Percentiles rank a stretch among this genome's conserved stretches.
Evolutionary conservation across 1,140 invertebrate species (phyloP).

Genomic region (Monochamus saltuarius): DNA sequence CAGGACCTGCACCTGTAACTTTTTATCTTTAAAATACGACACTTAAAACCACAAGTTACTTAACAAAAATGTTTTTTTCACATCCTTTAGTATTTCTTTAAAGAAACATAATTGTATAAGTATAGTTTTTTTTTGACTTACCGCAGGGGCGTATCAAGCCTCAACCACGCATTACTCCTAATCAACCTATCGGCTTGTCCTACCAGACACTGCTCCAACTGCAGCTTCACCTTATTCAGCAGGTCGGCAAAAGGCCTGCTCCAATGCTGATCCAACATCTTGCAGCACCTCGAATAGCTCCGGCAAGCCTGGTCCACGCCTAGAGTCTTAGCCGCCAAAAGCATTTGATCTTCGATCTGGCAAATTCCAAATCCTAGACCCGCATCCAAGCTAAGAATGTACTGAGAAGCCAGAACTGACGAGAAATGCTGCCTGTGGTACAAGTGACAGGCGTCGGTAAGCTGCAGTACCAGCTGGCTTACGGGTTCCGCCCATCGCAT

Average conservation of each 20-base stretch:
- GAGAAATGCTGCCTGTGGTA: constrained; percentile 66
- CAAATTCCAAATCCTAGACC: constrained; percentile 68
- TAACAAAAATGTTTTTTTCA: too few relatives aligned
- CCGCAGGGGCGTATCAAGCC: constrained; percentile 60
- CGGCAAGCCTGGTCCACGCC: constrained; percentile 71
- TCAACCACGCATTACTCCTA: constrained; percentile 63
- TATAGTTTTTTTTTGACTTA: constrained; percentile 7
- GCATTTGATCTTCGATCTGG: constrained; percentile 65
- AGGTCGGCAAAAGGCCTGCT: constrained; percentile 40
- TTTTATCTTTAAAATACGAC: too few relatives aligned
- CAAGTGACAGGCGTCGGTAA: constrained; percentile 64
- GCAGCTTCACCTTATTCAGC: constrained; percentile 51
- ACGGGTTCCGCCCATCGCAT: constrained; percentile 73
- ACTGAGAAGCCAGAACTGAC: constrained; percentile 62
- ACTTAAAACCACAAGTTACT: too few relatives aligned
- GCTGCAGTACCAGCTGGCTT: constrained; percentile 64
- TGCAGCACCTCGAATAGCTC: constrained; percentile 58
- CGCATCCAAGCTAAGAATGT: constrained; percentile 63
- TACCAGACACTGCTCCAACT: constrained; percentile 64
- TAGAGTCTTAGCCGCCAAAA: constrained; percentile 63
- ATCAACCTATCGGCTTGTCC: constrained; percentile 63
- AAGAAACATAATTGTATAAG: too few relatives aligned
- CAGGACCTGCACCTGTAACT: too few relatives aligned
- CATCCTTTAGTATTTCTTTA: too few relatives aligned
- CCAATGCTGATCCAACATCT: constrained; percentile 44